Base-by-base conservation (phyloP, 2,113 vertebrate genomes). In the Corythoichthys intestinalis region DNA sequence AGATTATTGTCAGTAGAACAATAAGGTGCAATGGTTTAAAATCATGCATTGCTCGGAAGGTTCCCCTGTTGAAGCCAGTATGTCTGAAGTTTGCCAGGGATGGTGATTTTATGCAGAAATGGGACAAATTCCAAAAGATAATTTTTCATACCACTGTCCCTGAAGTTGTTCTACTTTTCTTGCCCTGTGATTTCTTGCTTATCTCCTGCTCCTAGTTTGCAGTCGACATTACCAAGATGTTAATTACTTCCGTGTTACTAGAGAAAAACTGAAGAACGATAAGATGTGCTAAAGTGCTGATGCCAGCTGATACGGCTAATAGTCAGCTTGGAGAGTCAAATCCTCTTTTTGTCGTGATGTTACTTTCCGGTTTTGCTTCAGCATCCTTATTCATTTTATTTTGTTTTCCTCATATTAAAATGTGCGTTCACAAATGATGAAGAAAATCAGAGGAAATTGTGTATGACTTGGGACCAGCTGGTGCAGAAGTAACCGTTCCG, bases 251-350 rank as follows among this genome's bases (percentile, higher is more conserved):
- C 69, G 53, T 34, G 73, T 65, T 78, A 76, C 73, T 77, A 49
- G 52, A 67, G 68, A 72, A 85, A 79, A 67, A 58, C 9, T 46
- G 53, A 67, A 69, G 49, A 62, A 71, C 81, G 76, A 77, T 82
- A 71, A 80, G 67, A 34, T 41, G n/a, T 62, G 50, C 6, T 44
- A 82, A 84, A 83, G 7, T 83, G 86, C 86, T 87, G 81, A 87
- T 76, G 70, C 60, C 67, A 61, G 53, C 70, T 49, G 65, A 79
- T 79, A 37, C 65, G 50, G 65, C 66, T 86, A 78, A 80, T 77
- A 67, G 81, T 77, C 66, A 77, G 81, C 79, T 79, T 64, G 65
- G 77, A 86, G 79, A 81, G 78, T 74, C 37, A 44, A 69, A 65
- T 52, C 44, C 59, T 81, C 82, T 74, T 71, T 49, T 65, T 73